Evolutionary conservation across 1,140 invertebrate species (phyloP).

Genomic region (Ips typographus): DNA sequence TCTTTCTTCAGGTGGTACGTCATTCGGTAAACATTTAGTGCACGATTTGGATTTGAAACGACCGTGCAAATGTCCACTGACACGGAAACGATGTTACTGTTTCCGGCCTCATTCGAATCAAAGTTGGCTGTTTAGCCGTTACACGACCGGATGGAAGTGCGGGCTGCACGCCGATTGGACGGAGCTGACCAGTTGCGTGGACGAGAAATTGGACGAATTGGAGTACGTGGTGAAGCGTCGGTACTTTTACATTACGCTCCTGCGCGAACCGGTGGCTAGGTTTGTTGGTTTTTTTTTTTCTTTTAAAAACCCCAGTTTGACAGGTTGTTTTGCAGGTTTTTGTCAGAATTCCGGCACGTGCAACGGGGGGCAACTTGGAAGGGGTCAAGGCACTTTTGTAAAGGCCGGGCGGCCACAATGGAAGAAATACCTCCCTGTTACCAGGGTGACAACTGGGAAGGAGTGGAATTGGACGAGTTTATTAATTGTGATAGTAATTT

Average conservation of each 20-base stretch:
- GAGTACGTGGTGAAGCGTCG: slow-evolving; percentile 79
- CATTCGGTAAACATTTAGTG: slow-evolving; percentile 92
- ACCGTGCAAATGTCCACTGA: slow-evolving; percentile 80
- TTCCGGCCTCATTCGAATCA: slow-evolving; percentile 86
- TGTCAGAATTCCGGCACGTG: slow-evolving; percentile 69
- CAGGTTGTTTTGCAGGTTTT: slow-evolving; percentile 41
- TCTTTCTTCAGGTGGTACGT: slow-evolving; percentile 70
- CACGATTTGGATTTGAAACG: slow-evolving; percentile 87
- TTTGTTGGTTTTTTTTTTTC: slow-evolving; percentile 39
- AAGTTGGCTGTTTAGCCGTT: slow-evolving; percentile 97
- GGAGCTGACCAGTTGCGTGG: slow-evolving; percentile 88
- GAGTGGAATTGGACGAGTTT: slow-evolving; percentile 78
- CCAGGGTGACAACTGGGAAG: slow-evolving; percentile 66
- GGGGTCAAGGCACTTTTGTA: slow-evolving; percentile 83
- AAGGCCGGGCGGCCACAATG: slow-evolving; percentile 75
- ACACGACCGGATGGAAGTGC: slow-evolving; percentile 98
- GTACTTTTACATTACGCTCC: slow-evolving; percentile 96
- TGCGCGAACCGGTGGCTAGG: slow-evolving; percentile 83
- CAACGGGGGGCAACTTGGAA: slow-evolving; percentile 98
- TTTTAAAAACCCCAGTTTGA: background rate
- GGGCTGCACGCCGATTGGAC: slow-evolving; percentile 98
- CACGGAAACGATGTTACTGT: slow-evolving; percentile 88
- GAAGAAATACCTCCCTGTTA: slow-evolving; percentile 80
- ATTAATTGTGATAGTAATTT: slow-evolving; percentile 89
- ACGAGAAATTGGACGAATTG: slow-evolving; percentile 81